A percentile compares a stretch with the other conserved stretches of the same genome.
phyloP scores from a whole-genome alignment of 2,797 vertebrate species.

The Anolis apletophallus region DNA sequence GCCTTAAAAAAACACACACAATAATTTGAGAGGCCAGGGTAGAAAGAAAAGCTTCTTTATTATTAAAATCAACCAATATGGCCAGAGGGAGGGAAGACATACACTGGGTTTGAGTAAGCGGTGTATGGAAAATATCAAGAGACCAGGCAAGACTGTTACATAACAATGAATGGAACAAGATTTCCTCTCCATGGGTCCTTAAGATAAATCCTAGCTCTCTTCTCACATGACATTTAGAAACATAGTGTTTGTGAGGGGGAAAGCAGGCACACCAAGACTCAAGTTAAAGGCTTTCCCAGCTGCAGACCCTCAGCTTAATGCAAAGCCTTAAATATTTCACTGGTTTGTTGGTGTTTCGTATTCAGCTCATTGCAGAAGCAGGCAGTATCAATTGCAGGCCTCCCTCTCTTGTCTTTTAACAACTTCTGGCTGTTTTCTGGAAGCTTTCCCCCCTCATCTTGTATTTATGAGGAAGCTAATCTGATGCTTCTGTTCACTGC shows the following conservation, averaged over 20 bases:
- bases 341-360: neutral
- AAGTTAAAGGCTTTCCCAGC: neutral
- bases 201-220: neutral
- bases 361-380: neutral
- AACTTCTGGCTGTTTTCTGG: neutral
- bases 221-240: neutral
- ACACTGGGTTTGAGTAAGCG: neutral
- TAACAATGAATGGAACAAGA: neutral
- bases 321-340: constrained; percentile 21
- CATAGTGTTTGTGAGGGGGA: neutral
- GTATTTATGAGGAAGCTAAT: neutral
- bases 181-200: neutral
- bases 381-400: neutral
- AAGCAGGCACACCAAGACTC: neutral
- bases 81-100: neutral
- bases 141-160: neutral
- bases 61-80: neutral
- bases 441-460: neutral
- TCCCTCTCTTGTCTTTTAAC: neutral
- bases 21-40: neutral
- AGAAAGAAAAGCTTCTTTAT: neutral
- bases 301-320: neutral
- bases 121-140: neutral
- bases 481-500: neutral
- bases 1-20: neutral